Evolutionary conservation across 2,113 vertebrate species (phyloP).

Genomic region (Microcebus jonahi): DNA sequence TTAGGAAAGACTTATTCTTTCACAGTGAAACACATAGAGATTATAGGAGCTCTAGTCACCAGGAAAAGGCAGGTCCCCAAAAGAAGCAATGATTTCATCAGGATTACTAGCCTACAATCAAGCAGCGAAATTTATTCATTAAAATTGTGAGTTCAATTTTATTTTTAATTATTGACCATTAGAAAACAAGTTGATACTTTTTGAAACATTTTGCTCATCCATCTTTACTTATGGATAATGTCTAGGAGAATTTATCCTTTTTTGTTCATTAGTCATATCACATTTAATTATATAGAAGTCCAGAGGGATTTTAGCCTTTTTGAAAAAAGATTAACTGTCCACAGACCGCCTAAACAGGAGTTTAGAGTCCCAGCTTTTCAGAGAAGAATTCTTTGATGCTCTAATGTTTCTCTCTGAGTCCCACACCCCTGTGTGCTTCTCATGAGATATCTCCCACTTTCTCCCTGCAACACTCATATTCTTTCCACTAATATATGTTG

Average conservation of each 20-base stretch:
- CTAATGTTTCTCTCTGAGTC: not conserved
- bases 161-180: not conserved
- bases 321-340: not conserved
- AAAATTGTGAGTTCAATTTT: not conserved
- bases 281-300: constrained; percentile 36
- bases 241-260: not conserved
- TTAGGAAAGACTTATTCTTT: not conserved
- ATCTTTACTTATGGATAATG: not conserved
- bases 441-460: accelerated
- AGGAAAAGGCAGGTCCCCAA: not conserved
- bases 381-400: not conserved
- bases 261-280: not conserved
- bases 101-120: not conserved
- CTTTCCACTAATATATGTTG: not conserved
- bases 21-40: not conserved
- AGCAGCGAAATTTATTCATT: not conserved
- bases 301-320: not conserved
- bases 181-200: not conserved
- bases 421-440: not conserved
- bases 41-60: not conserved
- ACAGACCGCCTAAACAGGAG: not conserved
- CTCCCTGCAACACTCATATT: not conserved
- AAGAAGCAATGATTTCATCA: not conserved
- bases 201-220: not conserved
- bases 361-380: not conserved